These are phyloP conservation scores for Drosophila antonietae DNA, from an alignment of 2,888 invertebrate species.

Conservation along the genomic window DNA sequence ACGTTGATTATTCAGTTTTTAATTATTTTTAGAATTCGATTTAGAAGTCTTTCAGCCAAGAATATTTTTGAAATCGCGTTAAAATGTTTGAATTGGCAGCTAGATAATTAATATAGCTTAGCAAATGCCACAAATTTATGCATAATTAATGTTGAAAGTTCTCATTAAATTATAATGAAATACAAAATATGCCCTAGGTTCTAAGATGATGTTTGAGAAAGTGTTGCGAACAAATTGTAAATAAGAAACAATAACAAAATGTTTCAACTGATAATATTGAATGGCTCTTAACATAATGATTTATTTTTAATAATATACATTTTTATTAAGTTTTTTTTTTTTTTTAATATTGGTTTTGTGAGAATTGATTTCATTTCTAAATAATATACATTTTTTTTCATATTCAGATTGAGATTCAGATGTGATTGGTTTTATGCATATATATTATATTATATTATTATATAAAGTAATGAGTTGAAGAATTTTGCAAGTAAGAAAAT, in stretches of 20 bases:
- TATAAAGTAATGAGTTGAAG: background rate
- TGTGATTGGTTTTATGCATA: no score
- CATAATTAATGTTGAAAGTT: slow-evolving; percentile 1
- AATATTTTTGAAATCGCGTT: slow-evolving; percentile 20
- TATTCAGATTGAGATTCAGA: no score
- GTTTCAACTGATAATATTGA: no score
- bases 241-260: background rate
- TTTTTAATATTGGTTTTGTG: no score
- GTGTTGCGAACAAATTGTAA: background rate
- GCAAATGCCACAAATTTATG: background rate
- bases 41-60: slow-evolving; percentile 11
- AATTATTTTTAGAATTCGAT: slow-evolving; percentile 39
- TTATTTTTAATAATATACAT: no score
- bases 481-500: background rate
- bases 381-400: no score
- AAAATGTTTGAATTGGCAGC: slow-evolving; percentile 13
- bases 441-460: no score
- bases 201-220: background rate
- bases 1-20: background rate
- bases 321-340: no score
- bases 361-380: no score
- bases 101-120: slow-evolving; percentile 8
- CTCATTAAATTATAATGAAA: background rate
- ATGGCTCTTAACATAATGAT: no score
- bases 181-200: background rate